phyloP scores from a whole-genome alignment of 2,888 invertebrate species.

The Cremastobaeus sp. region DNA sequence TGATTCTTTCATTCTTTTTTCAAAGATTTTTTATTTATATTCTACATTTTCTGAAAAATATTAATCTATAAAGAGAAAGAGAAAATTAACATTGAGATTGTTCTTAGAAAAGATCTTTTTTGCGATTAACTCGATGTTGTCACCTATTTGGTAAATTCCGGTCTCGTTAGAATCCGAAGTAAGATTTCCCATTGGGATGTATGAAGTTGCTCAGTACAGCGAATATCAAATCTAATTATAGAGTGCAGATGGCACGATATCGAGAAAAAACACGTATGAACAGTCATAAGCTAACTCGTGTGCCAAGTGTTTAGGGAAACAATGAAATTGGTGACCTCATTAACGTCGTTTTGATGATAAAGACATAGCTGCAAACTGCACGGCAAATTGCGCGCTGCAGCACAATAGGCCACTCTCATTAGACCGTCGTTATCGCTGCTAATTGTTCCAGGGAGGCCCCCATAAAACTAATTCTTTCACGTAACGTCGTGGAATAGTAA shows the following conservation, averaged over 20 bases:
- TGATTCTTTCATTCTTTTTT: no score
- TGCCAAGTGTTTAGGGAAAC: conserved; percentile 35
- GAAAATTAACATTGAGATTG: no score
- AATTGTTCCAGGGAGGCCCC: conserved; percentile 33
- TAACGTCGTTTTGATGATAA: conserved; percentile 42
- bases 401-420: conserved; percentile 41
- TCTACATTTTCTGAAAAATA: no score
- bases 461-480: conserved; percentile 32
- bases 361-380: conserved; percentile 27
- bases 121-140: no score
- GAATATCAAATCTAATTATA: conserved; percentile 23
- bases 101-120: no score
- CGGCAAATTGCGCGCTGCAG: conserved; percentile 35
- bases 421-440: conserved; percentile 46
- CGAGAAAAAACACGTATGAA: conserved; percentile 4
- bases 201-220: conserved; percentile 13
- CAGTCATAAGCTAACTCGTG: background rate
- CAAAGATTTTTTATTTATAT: no score
- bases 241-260: conserved; percentile 28
- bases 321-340: conserved; percentile 46
- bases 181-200: conserved; percentile 7
- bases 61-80: no score
- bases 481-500: conserved; percentile 6
- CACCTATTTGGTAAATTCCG: conserved; percentile 20
- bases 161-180: conserved; percentile 4